Evolutionary conservation across 2,797 vertebrate species (phyloP), one percentile per base, ranked within the genome.

Genomic region (Serranus cabrilla): DNA sequence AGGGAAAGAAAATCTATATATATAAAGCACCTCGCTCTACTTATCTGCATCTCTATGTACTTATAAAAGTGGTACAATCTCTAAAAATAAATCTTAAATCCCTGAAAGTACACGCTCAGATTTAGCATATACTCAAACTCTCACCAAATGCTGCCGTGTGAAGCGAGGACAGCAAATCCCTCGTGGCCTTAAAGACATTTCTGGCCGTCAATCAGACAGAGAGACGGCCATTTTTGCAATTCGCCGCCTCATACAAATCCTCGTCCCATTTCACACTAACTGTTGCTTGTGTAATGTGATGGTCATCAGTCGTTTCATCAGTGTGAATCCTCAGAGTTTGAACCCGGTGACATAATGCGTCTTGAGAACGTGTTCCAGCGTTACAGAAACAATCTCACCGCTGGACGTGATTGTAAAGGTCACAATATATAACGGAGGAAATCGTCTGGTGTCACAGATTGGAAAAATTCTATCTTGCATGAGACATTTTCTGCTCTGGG

Each of bases 121-220:
- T 25, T 47, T 13, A 4, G 17, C 27, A n/a, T 47, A 27, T 5
- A 27, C 20, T 57, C 37, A 34, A 25, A 27, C 43, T 51, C 34
- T 25, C 64, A 58, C 37, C 11, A 14, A 71, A 50, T 18, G n/a
- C 55, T 14, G 47, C 68, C 0, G 66, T 61, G 56, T 23, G 57
- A 72, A 17, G 56, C 4, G 23, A 50, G 18, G 17, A 47, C 25
- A 40, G 39, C 39, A 37, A 63, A 74, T 79, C 63, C 45, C 37
- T 50, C 5, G 2, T 20, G 51, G 74, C 23, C 49, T 25, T n/a
- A 37, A 25, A 21, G 10, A 46, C 20, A 39, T 21, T 37, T 68
- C 31, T 21, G 45, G 17, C 47, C 2, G 12, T 60, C 56, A 39
- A 12, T 69, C 51, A 45, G 10, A 31, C 27, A 27, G 27, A 6